Base-by-base conservation (phyloP, 2,113 vertebrate genomes). In the Hyaena hyaena region DNA sequence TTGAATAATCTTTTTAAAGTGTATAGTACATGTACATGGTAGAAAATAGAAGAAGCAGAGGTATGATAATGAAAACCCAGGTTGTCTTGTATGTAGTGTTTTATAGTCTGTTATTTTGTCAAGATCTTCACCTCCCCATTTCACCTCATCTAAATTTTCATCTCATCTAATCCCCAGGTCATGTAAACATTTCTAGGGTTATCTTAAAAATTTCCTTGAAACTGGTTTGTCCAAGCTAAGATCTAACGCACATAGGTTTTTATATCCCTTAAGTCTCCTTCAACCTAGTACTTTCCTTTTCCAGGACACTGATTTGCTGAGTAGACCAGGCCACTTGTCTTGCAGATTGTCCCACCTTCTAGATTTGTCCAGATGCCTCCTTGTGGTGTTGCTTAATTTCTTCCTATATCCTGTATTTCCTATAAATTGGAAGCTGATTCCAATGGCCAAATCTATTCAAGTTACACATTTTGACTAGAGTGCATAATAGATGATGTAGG, bases 91-190 rank as follows among this genome's bases (percentile, higher is more conserved):
- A 83, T n/a, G 58, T 66, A 55, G 28, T 82, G 14, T 73, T 91
- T 76, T 73, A 2, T 96, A 88, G 77, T 61, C 43, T 89, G 24
- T 58, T 95, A 10, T 63, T 95, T 87, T 95, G 12, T 92, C 21
- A 92, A 89, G 31, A 31, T 66, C 17, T 79, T 21, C 15, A 82
- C 39, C 53, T 95, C 90, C 24, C 24, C 23, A 68, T 93, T 90
- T 87, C 53, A 73, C 16, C 73, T 74, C 35, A 43, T 45, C 73
- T 73, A 79, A n/a, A 69, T 55, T 95, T 97, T 90, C 39, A 10
- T 96, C 39, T 65, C 63, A 50, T 66, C 15, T 86, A 48, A 35
- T 84, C 83, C 5, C 45, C 71, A 93, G 21, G 31, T 23, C 26
- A 65, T 80, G 10, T 84, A 89, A 74, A 84, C 21, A 74, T 95